A percentile compares a stretch with the other conserved stretches of the same genome.
phyloP scores from a whole-genome alignment of 2,797 vertebrate species.

The Karalla daura region DNA sequence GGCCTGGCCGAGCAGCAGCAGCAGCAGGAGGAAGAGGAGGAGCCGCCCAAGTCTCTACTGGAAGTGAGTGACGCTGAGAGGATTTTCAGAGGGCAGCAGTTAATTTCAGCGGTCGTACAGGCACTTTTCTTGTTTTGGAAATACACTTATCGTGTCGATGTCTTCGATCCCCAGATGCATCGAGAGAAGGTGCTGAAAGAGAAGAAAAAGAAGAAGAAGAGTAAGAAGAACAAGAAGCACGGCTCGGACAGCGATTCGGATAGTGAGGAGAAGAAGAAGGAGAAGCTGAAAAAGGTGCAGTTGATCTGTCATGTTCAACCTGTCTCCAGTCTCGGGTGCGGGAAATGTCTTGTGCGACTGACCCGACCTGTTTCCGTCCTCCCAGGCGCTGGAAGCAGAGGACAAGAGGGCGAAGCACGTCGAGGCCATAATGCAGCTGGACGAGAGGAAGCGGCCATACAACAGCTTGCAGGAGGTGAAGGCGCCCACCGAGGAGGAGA shows the following conservation, averaged over 20 bases:
- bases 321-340: neutral
- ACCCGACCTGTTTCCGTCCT: neutral
- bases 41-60: slow-evolving; percentile 90
- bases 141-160: neutral
- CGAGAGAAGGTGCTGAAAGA: slow-evolving; percentile 93
- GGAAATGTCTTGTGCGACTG: neutral
- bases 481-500: slow-evolving; percentile 98
- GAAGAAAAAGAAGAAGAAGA: slow-evolving; percentile 94
- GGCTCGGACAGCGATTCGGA: slow-evolving; percentile 92
- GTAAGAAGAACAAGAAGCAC: slow-evolving; percentile 90
- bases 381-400: slow-evolving; percentile 93
- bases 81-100: neutral
- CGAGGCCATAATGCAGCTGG: slow-evolving; percentile 90
- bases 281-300: slow-evolving; percentile 94
- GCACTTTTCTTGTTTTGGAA: neutral
- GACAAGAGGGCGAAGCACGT: slow-evolving; percentile 92
- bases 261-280: slow-evolving; percentile 92
- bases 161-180: slow-evolving; percentile 86
- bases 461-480: slow-evolving; percentile 89
- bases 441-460: slow-evolving; percentile 96
- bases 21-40: too few relatives aligned
- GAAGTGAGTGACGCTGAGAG: slow-evolving; percentile 81
- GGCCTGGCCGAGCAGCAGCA: slow-evolving; percentile 72
- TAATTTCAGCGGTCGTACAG: neutral
- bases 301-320: too few relatives aligned